Evolutionary conservation across 2,888 invertebrate genomes (phyloP).

Genomic region (Caenorhabditis panamensis): DNA sequence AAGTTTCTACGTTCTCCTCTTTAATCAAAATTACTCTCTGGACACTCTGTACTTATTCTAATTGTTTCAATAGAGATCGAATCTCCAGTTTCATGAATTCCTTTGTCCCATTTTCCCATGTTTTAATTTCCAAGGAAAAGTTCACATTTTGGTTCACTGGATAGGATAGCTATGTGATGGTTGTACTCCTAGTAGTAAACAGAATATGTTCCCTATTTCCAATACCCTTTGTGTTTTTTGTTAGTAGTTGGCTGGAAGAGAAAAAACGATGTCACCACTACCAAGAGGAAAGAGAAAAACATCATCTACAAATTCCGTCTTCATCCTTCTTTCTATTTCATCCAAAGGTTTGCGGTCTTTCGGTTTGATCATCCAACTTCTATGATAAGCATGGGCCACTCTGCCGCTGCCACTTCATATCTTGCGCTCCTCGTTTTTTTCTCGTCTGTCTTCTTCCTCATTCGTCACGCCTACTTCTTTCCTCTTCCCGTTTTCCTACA

Average conservation of each 20-base stretch:
- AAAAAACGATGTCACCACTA: slow-evolving; percentile 1
- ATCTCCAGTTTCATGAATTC: background rate
- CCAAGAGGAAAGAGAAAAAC: background rate
- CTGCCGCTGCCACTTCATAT: slow-evolving; percentile 7
- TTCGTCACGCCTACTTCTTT: slow-evolving; percentile 48
- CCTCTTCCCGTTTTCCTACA: slow-evolving; percentile 19
- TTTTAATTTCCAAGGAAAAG: background rate
- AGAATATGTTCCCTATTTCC: slow-evolving; percentile 23
- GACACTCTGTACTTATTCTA: too few species aligned
- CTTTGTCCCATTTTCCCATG: background rate
- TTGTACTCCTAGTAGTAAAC: slow-evolving; percentile 13
- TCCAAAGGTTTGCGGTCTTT: slow-evolving; percentile 32
- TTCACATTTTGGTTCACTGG: background rate
- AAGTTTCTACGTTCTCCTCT: background rate
- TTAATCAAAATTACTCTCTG: too few species aligned
- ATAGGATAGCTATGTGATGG: slow-evolving; percentile 5
- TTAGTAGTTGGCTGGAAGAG: slow-evolving; percentile 1
- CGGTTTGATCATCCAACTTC: slow-evolving; percentile 17
- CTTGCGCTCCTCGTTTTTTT: background rate
- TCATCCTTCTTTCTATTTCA: background rate
- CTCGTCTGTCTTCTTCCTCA: slow-evolving; percentile 11
- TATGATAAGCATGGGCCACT: slow-evolving; percentile 31
- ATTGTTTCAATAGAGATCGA: too few species aligned
- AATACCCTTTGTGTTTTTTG: slow-evolving; percentile 15
- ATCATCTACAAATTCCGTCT: slow-evolving; percentile 12